These are phyloP conservation scores for Pteropus rufus DNA, from an alignment of 2,797 vertebrate genomes.

Conservation along the genomic window DNA sequence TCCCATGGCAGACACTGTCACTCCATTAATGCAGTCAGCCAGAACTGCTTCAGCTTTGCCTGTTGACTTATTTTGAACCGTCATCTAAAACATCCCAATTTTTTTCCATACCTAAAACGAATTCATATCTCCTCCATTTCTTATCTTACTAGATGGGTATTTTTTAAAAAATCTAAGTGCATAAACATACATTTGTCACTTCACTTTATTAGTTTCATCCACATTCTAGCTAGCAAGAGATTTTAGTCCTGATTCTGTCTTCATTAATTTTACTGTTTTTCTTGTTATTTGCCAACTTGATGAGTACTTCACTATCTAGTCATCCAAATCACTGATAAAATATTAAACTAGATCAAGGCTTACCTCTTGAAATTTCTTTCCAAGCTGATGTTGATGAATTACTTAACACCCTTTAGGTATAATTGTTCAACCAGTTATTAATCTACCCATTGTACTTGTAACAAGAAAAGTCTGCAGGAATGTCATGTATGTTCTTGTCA, in stretches of 20 bases:
- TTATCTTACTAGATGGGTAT: neutral
- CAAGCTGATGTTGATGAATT: neutral
- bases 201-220: neutral
- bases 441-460: neutral
- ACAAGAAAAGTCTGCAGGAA: neutral
- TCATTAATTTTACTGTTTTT: neutral
- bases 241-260: neutral
- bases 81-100: neutral
- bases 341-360: neutral
- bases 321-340: conserved; percentile 20
- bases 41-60: neutral
- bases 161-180: neutral
- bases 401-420: neutral
- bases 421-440: neutral
- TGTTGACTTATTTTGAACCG: neutral
- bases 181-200: neutral
- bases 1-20: neutral
- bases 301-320: neutral
- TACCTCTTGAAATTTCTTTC: neutral
- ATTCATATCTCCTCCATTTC: neutral
- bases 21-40: neutral
- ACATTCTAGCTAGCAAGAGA: neutral
- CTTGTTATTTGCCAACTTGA: neutral
- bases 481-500: neutral
- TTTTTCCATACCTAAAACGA: neutral